These are phyloP conservation scores for Trematomus loennbergii DNA, from an alignment of 2,113 vertebrate genomes.

Conservation along the genomic window DNA sequence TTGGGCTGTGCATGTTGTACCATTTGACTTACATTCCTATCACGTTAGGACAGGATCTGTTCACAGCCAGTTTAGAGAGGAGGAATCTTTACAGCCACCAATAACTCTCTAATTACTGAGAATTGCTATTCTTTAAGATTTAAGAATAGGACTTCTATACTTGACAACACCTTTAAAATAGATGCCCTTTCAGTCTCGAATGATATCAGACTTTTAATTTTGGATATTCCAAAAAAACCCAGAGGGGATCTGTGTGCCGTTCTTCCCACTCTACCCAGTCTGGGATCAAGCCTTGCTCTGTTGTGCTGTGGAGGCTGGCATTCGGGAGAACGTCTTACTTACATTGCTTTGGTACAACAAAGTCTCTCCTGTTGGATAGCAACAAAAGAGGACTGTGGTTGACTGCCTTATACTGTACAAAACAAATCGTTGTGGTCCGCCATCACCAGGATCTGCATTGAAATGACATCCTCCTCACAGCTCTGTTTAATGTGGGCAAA, in stretches of 20 bases:
- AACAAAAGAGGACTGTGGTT: slow-evolving; percentile 53
- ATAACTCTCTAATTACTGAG: not conserved
- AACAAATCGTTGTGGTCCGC: slow-evolving; percentile 9
- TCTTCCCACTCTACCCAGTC: slow-evolving; percentile 1
- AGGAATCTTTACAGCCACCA: not conserved
- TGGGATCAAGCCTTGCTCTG: slow-evolving; percentile 10
- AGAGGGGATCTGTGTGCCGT: not conserved
- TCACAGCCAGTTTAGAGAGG: not conserved
- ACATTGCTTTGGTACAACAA: slow-evolving; percentile 57
- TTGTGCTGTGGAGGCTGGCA: slow-evolving; percentile 33
- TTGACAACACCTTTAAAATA: too few species aligned
- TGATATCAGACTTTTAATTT: not conserved
- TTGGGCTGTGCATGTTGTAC: not conserved
- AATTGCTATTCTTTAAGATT: not conserved
- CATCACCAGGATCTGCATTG: slow-evolving; percentile 29
- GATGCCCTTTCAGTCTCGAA: not conserved
- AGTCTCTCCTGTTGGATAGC: slow-evolving; percentile 35
- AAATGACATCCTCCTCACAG: slow-evolving; percentile 21
- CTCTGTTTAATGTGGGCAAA: not conserved
- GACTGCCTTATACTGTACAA: slow-evolving; percentile 5
- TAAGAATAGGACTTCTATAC: not conserved
- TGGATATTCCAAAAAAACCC: not conserved
- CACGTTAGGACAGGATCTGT: not conserved
- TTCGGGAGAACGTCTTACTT: slow-evolving; percentile 25
- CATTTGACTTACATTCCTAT: not conserved